Evolutionary conservation across 2,797 vertebrate species (phyloP).

Genomic region (Orientallactaga sibirica): DNA sequence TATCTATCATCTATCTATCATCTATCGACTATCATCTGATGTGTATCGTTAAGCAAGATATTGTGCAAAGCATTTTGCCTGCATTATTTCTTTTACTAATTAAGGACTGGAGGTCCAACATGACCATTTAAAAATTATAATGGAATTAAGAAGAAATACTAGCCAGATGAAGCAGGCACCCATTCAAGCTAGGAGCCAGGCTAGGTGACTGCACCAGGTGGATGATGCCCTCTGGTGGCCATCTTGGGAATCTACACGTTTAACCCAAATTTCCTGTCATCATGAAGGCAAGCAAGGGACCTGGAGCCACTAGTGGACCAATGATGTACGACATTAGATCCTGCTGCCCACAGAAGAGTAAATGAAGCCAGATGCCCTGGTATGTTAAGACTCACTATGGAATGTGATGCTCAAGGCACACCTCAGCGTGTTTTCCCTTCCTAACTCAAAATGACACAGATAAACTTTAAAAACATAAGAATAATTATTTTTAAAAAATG

Average conservation of each 20-base stretch:
- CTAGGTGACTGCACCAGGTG: background rate
- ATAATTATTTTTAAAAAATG: background rate
- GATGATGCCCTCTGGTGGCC: constrained; percentile 68
- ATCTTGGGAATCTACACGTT: background rate
- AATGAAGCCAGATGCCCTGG: background rate
- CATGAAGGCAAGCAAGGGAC: too few species aligned
- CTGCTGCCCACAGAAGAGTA: background rate
- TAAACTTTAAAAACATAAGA: background rate
- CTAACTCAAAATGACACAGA: background rate
- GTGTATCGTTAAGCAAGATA: background rate
- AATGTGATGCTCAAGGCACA: fast-evolving
- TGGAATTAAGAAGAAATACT: background rate
- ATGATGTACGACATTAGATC: background rate
- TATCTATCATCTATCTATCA: background rate
- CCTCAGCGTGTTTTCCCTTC: background rate
- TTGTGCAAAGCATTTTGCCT: background rate
- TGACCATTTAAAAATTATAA: background rate
- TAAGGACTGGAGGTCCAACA: background rate
- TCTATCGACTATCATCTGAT: too few species aligned
- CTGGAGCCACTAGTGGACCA: background rate
- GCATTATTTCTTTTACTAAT: background rate
- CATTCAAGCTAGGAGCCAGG: background rate
- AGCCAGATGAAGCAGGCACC: background rate
- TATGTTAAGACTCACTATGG: background rate
- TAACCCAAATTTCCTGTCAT: background rate